Evolutionary conservation across 1,140 invertebrate species (phyloP).

Genomic region (Bacillus rossius): DNA sequence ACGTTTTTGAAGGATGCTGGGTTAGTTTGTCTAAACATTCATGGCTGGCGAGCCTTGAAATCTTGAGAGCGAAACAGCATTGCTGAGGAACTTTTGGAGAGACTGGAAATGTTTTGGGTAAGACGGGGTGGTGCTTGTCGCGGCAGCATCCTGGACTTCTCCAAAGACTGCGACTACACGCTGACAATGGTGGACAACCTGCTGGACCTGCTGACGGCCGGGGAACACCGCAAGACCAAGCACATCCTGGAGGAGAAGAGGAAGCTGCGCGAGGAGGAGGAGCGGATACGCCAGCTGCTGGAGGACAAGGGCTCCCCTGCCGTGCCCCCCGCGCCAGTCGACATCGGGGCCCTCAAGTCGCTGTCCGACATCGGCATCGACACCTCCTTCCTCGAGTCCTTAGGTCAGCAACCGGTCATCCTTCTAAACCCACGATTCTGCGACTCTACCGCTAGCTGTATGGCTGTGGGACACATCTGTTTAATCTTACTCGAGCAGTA

Average conservation of each 20-base stretch:
- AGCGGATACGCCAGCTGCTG: constrained; percentile 49
- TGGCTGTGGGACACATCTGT: too few species aligned
- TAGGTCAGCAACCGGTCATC: constrained; percentile 53
- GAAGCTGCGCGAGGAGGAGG: constrained; percentile 54
- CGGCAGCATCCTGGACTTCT: constrained; percentile 73
- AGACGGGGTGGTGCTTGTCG: too few species aligned
- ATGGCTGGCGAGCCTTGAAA: too few species aligned
- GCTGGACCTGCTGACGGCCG: constrained; percentile 73
- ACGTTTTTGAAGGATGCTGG: too few species aligned
- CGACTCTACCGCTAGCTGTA: too few species aligned
- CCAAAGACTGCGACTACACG: constrained; percentile 76
- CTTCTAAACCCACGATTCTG: neutral
- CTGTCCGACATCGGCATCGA: constrained; percentile 79
- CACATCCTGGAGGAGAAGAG: constrained; percentile 58
- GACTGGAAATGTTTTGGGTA: too few species aligned
- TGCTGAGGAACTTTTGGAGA: too few species aligned
- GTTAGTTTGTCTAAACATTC: too few species aligned
- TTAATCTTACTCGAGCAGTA: too few species aligned
- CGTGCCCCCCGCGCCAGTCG: constrained; percentile 52
- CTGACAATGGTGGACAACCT: constrained; percentile 78
- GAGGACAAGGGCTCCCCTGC: constrained; percentile 43
- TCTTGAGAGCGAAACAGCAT: too few species aligned
- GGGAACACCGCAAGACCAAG: constrained; percentile 76
- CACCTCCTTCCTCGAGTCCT: constrained; percentile 59
- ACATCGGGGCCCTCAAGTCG: constrained; percentile 65